A percentile compares a stretch with the other conserved stretches of the same genome.
Conservation (phyloP, 2,113 vertebrate species). For the Odocoileus virginianus region DNA sequence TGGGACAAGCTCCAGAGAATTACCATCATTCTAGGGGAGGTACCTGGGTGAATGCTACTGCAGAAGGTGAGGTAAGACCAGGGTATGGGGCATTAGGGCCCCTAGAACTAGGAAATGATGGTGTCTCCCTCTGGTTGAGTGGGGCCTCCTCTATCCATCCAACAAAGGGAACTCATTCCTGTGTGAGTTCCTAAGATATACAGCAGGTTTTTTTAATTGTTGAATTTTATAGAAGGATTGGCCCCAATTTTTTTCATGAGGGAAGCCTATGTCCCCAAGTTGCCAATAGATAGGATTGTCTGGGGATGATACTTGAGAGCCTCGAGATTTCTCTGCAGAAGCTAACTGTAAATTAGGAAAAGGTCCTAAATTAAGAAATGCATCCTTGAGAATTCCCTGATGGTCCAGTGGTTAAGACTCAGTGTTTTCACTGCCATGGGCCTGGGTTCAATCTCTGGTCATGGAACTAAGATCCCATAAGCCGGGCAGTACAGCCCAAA, state of each 20-base stretch:
- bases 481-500: not conserved
- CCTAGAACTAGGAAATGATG: not conserved
- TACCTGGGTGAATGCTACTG: not conserved
- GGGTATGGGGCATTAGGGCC: not conserved
- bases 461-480: not conserved
- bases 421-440: not conserved
- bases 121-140: not conserved
- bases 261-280: not conserved
- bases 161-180: not conserved
- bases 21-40: not conserved
- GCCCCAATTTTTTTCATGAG: not conserved
- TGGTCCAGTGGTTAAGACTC: not conserved
- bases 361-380: not conserved
- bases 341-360: not conserved
- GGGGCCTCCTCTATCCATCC: not conserved
- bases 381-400: not conserved
- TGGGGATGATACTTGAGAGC: not conserved
- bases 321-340: not conserved
- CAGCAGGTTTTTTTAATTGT: not conserved
- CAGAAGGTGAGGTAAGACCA: not conserved
- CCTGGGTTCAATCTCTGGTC: not conserved
- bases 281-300: not conserved
- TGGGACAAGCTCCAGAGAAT: not conserved
- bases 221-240: not conserved
- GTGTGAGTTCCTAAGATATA: not conserved